Conservation (phyloP, 2,113 vertebrate genomes). For the Xenotilapia leptura region DNA sequence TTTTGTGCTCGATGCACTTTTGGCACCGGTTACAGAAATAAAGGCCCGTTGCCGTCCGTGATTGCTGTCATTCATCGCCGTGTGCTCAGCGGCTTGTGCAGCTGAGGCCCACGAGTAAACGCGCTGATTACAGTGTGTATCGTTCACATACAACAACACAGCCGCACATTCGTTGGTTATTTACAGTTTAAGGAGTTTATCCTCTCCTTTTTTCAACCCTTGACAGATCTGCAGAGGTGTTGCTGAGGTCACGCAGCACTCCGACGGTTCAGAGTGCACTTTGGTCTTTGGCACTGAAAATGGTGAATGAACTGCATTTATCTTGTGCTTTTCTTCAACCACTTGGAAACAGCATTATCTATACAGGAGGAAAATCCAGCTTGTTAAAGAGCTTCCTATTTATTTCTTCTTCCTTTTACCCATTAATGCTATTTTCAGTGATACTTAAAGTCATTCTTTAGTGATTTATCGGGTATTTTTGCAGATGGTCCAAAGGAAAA, state of each 20-base stretch:
- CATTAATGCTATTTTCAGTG: not conserved
- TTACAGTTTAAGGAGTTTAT: not conserved
- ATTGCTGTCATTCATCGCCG: conserved; percentile 46
- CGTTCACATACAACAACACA: not conserved
- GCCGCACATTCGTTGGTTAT: not conserved
- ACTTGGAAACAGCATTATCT: not conserved
- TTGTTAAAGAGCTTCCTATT: not conserved
- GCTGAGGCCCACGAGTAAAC: conserved; percentile 1
- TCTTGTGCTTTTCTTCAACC: not conserved
- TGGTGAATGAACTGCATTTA: not conserved
- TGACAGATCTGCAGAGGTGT: not conserved
- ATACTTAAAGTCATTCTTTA: not conserved
- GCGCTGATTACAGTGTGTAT: conserved; percentile 21
- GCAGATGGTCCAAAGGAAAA: not conserved
- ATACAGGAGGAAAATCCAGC: not conserved
- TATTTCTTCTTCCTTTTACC: not conserved
- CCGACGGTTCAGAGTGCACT: fast-evolving
- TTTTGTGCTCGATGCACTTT: conserved; percentile 1
- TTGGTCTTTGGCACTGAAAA: not conserved
- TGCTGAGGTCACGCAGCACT: not conserved
- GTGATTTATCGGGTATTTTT: not conserved
- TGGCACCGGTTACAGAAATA: not conserved
- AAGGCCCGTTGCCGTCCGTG: not conserved
- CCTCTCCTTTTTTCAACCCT: not conserved
- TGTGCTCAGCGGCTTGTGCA: not conserved